Evolutionary conservation across 2,888 invertebrate genomes (phyloP).

Genomic region (Leptopilina drosophilae): DNA sequence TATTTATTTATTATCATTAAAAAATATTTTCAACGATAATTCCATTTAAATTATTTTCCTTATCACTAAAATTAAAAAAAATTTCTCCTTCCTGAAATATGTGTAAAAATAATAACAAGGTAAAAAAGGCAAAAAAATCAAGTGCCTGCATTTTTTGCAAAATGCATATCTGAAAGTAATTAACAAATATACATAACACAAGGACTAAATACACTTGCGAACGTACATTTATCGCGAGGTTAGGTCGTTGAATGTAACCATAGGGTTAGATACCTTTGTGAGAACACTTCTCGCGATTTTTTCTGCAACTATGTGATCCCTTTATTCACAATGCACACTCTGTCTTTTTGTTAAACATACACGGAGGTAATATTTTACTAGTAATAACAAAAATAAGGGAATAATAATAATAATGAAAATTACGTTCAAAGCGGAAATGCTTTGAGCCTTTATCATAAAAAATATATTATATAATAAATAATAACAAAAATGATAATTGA

Average conservation of each 20-base stretch:
- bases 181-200: slow-evolving; percentile 16
- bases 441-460: too few relatives aligned
- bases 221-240: slow-evolving; percentile 29
- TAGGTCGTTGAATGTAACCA: slow-evolving; percentile 29
- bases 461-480: too few relatives aligned
- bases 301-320: slow-evolving; percentile 2
- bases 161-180: not conserved
- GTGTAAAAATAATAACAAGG: too few relatives aligned
- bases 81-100: too few relatives aligned
- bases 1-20: too few relatives aligned
- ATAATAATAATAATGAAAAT: not conserved
- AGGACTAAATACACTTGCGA: slow-evolving; percentile 25
- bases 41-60: too few relatives aligned
- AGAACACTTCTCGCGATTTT: slow-evolving; percentile 37
- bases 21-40: too few relatives aligned
- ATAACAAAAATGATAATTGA: too few relatives aligned
- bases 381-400: not conserved
- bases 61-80: too few relatives aligned
- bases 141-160: not conserved
- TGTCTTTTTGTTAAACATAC: not conserved
- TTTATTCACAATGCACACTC: slow-evolving; percentile 3
- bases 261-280: slow-evolving; percentile 34
- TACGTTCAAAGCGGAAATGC: too few relatives aligned
- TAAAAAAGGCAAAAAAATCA: not conserved
- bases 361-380: not conserved